These are phyloP conservation scores for Pteruthius melanotis DNA, from an alignment of 2,113 vertebrate genomes.

Conservation along the genomic window DNA sequence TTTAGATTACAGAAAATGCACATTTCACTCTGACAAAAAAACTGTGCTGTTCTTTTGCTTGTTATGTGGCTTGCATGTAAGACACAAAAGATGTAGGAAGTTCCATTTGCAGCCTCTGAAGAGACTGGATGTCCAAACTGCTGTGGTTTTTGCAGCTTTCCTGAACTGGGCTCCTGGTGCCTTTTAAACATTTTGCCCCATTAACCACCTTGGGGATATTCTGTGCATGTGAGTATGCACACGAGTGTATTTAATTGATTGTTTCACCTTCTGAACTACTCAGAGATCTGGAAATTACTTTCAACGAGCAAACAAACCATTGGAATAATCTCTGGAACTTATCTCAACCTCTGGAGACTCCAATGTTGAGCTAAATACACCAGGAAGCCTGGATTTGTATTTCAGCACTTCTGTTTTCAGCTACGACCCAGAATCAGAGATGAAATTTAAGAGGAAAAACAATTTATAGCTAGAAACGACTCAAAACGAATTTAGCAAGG, in stretches of 20 bases:
- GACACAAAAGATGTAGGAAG: not conserved
- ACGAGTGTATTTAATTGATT: not conserved
- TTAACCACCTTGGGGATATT: not conserved
- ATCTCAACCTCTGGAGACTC: constrained; percentile 33
- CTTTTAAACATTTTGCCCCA: not conserved
- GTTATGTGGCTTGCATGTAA: not conserved
- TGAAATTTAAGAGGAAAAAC: constrained; percentile 19
- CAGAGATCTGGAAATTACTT: constrained; percentile 26
- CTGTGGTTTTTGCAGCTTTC: not conserved
- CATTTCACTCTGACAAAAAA: not conserved
- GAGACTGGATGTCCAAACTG: not conserved
- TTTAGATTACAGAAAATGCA: not conserved
- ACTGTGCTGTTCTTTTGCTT: not conserved
- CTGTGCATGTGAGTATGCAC: not conserved
- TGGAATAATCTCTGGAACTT: constrained; percentile 37
- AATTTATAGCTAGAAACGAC: not conserved
- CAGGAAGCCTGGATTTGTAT: constrained; percentile 35
- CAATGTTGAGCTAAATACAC: not conserved
- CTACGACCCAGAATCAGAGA: not conserved
- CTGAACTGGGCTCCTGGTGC: not conserved
- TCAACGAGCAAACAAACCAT: not conserved
- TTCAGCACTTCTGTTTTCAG: constrained; percentile 56
- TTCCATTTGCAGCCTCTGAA: not conserved
- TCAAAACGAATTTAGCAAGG: not conserved
- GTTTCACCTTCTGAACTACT: constrained; percentile 45